Percentiles rank a stretch among this genome's conserved stretches.
phyloP scores from a whole-genome alignment of 1,140 invertebrate species.

The Micrasema minimum region DNA sequence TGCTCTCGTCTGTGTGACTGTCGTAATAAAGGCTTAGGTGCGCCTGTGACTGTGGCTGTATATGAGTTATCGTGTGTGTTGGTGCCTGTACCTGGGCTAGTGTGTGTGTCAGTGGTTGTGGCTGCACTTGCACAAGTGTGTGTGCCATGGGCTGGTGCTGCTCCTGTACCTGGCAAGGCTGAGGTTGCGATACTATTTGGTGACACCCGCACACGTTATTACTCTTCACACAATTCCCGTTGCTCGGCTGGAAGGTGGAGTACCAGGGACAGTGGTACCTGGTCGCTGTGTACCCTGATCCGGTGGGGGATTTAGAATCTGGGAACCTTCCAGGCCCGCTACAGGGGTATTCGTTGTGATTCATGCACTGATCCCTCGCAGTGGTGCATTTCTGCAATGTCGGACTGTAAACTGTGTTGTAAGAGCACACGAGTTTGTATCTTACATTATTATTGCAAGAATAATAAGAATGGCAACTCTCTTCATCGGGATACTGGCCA shows the following conservation, averaged over 20 bases:
- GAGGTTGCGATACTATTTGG: background rate
- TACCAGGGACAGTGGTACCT: slow-evolving; percentile 24
- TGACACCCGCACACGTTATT: background rate
- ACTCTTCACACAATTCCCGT: slow-evolving; percentile 10
- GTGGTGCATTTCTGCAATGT: slow-evolving; percentile 12
- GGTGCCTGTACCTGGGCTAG: too few species aligned
- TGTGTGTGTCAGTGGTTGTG: too few species aligned
- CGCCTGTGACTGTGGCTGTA: too few species aligned
- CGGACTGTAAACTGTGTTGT: slow-evolving; percentile 26
- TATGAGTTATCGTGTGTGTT: too few species aligned
- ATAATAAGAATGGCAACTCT: slow-evolving; percentile 24
- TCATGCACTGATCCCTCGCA: slow-evolving; percentile 17
- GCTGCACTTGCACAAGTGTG: too few species aligned
- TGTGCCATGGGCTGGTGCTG: too few species aligned
- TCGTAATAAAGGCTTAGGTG: too few species aligned
- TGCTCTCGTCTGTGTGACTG: too few species aligned
- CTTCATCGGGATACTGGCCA: slow-evolving; percentile 19
- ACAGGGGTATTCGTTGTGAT: slow-evolving; percentile 1
- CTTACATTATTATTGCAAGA: slow-evolving; percentile 10
- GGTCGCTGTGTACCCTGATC: slow-evolving; percentile 7
- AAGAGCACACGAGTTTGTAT: slow-evolving; percentile 17
- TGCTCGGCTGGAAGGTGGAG: slow-evolving; percentile 4
- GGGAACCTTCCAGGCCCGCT: slow-evolving; percentile 6
- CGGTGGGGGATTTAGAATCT: slow-evolving; percentile 15
- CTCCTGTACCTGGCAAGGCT: background rate